Evolutionary conservation across 2,888 invertebrate species (phyloP).

Genomic region (Caradrina kadenii): DNA sequence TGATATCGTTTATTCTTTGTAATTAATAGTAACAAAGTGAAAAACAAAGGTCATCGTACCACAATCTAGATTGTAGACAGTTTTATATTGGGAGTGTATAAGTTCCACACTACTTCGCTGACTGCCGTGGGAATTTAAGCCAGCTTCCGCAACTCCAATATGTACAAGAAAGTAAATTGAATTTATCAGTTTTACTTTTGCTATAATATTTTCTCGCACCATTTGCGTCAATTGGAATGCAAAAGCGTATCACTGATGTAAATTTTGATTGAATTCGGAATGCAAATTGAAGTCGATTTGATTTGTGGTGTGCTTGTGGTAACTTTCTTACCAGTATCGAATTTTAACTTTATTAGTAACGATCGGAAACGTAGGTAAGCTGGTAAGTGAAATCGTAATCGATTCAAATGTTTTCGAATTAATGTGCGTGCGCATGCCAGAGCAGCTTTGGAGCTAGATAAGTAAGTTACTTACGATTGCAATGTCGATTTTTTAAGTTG

Average conservation of each 20-base stretch:
- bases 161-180: slow-evolving; percentile 18
- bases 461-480: neutral
- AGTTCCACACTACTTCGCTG: too few relatives aligned
- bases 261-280: slow-evolving; percentile 57
- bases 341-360: slow-evolving; percentile 60
- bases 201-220: slow-evolving; percentile 22
- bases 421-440: slow-evolving; percentile 14
- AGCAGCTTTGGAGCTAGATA: neutral
- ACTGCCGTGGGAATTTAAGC: neutral
- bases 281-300: slow-evolving; percentile 58
- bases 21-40: too few relatives aligned
- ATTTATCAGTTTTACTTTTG: slow-evolving; percentile 12
- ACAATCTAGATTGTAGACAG: too few relatives aligned
- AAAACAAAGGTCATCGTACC: too few relatives aligned
- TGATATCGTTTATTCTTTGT: too few relatives aligned
- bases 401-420: slow-evolving; percentile 46
- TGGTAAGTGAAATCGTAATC: slow-evolving; percentile 61
- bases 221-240: slow-evolving; percentile 30
- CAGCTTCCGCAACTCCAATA: neutral
- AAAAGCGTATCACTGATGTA: slow-evolving; percentile 38
- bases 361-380: slow-evolving; percentile 43
- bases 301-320: slow-evolving; percentile 65
- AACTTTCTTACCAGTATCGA: slow-evolving; percentile 58
- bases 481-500: neutral
- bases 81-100: too few relatives aligned